phyloP scores from a whole-genome alignment of 2,113 vertebrate genomes.

The Lepus americanus region DNA sequence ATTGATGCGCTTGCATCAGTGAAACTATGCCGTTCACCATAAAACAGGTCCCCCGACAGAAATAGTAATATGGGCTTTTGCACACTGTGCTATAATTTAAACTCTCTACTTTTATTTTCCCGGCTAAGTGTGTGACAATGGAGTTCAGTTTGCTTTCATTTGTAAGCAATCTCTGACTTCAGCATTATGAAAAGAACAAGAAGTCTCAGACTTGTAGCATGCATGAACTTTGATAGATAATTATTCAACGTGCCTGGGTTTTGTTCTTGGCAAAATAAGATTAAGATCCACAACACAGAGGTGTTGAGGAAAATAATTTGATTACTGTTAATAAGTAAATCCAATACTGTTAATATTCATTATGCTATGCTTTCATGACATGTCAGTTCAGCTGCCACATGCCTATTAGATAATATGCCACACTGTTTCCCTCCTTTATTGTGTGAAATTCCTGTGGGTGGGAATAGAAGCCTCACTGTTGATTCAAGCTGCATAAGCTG shows the following conservation, averaged over 20 bases:
- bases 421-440: neutral
- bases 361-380: neutral
- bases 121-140: neutral
- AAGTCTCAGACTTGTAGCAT: neutral
- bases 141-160: constrained; percentile 16
- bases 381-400: neutral
- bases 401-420: neutral
- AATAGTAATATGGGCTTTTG: neutral
- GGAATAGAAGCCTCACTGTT: neutral
- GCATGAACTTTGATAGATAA: neutral
- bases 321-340: neutral
- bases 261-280: neutral
- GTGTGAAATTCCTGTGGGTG: neutral
- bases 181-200: neutral
- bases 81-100: constrained; percentile 47
- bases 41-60: constrained; percentile 21
- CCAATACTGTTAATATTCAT: neutral
- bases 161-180: neutral
- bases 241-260: neutral
- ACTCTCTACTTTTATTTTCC: constrained; percentile 6
- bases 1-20: constrained; percentile 4
- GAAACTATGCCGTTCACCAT: neutral
- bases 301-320: neutral
- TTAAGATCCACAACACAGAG: neutral
- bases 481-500: neutral